Conservation (phyloP, 2,797 vertebrate species). For the Notolepis coatsorum region DNA sequence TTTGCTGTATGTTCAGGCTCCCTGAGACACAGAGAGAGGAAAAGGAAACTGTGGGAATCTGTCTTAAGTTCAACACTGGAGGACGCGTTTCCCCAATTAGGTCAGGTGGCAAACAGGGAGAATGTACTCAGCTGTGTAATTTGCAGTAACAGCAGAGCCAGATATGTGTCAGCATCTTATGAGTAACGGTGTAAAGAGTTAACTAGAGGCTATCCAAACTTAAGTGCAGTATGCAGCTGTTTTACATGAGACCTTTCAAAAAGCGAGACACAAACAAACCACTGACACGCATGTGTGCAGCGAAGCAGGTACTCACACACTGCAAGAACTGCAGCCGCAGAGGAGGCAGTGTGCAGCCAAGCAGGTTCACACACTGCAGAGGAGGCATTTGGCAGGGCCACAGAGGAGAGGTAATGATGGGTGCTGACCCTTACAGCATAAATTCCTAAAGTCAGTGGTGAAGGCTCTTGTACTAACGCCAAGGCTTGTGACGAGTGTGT, state of each 20-base stretch:
- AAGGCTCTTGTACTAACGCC: no score
- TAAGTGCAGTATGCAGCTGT: neutral
- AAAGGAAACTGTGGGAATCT: slow-evolving; percentile 28
- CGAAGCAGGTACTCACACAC: neutral
- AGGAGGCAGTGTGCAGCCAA: no score
- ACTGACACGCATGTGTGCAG: neutral
- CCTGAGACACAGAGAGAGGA: slow-evolving; percentile 4
- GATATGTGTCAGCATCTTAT: slow-evolving; percentile 22
- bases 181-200: neutral
- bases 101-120: slow-evolving; percentile 49
- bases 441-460: no score
- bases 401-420: no score
- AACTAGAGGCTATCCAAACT: slow-evolving; percentile 18
- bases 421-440: no score
- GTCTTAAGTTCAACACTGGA: slow-evolving; percentile 8
- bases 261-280: neutral
- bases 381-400: no score
- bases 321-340: no score
- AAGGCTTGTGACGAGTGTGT: no score
- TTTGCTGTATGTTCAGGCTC: slow-evolving; percentile 29
- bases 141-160: slow-evolving; percentile 27
- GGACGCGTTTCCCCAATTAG: slow-evolving; percentile 30
- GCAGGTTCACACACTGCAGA: no score
- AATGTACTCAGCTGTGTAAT: slow-evolving; percentile 53
- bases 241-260: slow-evolving; percentile 1